Evolutionary conservation across 2,113 vertebrate genomes (phyloP).

Genomic region (Centropus bengalensis): DNA sequence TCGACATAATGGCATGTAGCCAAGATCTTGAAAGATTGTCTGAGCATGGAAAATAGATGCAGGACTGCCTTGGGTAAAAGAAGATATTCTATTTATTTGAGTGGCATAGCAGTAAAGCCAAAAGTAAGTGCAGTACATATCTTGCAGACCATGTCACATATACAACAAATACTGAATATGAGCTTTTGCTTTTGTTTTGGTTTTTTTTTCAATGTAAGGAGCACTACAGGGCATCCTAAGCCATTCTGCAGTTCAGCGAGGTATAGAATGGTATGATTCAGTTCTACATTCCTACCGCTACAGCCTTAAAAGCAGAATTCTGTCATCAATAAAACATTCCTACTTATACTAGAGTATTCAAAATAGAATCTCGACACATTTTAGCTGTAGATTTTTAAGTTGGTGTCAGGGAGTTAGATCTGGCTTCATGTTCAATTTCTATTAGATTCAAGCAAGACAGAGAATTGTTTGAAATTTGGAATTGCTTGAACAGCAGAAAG

Average conservation of each 20-base stretch:
- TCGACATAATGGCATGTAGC: background rate
- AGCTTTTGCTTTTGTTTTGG: background rate
- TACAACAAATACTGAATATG: background rate
- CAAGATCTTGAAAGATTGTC: background rate
- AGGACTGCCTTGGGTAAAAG: fast-evolving
- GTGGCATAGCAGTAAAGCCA: background rate
- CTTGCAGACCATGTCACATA: background rate
- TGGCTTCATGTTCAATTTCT: background rate
- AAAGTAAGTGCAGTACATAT: background rate
- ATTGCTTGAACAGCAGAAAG: background rate
- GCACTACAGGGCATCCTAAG: background rate
- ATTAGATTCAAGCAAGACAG: background rate
- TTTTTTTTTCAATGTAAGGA: background rate
- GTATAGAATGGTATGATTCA: background rate
- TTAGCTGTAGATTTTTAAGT: background rate
- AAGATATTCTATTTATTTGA: background rate
- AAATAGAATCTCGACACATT: background rate
- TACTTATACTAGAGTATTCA: background rate
- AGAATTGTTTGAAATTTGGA: background rate
- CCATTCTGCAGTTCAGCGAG: background rate
- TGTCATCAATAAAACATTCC: background rate
- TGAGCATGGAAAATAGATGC: background rate
- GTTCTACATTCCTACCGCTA: background rate
- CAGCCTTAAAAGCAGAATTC: background rate
- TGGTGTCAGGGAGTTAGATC: background rate